A percentile compares a stretch with the other conserved stretches of the same genome.
Evolutionary conservation across 2,113 vertebrate genomes (phyloP).

Genomic region (Megaceryle torquata): DNA sequence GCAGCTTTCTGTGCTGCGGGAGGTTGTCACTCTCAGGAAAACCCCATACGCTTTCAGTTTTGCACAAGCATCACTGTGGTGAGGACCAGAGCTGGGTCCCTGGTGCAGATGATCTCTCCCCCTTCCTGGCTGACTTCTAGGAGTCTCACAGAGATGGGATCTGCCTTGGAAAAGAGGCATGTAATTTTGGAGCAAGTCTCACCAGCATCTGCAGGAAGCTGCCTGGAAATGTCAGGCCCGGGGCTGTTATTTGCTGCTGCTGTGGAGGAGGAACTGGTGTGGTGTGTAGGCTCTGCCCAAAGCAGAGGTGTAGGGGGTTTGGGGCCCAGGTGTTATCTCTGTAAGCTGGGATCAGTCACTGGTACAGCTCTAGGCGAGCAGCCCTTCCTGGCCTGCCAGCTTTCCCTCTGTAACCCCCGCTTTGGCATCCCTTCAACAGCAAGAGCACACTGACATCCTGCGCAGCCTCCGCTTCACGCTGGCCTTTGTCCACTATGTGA

Average conservation of each 20-base stretch:
- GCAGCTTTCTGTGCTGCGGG: not conserved
- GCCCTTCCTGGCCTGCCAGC: not conserved
- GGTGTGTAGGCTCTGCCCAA: not conserved
- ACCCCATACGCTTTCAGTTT: not conserved
- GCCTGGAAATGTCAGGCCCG: not conserved
- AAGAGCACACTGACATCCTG: constrained; percentile 88
- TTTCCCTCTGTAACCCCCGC: not conserved
- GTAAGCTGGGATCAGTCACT: not conserved
- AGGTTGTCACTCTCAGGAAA: not conserved
- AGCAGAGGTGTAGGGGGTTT: not conserved
- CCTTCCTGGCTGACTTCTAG: not conserved
- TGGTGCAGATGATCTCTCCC: not conserved
- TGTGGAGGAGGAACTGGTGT: not conserved
- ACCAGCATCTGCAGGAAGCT: not conserved
- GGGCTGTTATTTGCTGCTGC: not conserved
- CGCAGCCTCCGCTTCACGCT: constrained; percentile 87
- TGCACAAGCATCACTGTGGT: not conserved
- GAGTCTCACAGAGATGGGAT: not conserved
- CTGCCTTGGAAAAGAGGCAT: not conserved
- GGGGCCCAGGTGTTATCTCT: not conserved
- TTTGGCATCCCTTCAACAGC: constrained; percentile 66
- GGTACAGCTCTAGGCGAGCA: not conserved
- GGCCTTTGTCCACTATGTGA: constrained; percentile 86
- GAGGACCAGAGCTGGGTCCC: not conserved
- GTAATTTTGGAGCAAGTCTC: not conserved